Base-by-base conservation (phyloP, 2,113 vertebrate species). In the Siniperca chuatsi region DNA sequence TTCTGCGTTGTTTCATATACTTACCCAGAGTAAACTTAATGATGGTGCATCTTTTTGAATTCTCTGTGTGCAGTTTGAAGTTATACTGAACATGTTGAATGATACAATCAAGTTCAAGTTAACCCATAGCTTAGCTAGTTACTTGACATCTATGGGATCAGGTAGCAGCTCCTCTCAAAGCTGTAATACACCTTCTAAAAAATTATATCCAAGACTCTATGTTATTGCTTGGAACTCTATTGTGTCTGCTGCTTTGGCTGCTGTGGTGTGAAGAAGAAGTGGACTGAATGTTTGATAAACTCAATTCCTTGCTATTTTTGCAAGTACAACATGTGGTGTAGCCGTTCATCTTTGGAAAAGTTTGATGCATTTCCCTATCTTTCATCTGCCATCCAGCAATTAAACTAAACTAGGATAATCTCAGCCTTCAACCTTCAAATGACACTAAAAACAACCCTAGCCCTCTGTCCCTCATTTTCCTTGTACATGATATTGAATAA, bases 401-500 rank as follows among this genome's bases (percentile, higher is more conserved):
- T 57, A 8, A 44, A 20, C n/a, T 33, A 33, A 67, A 3, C 6
- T 42, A 44, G 54, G 37, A 37, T 55, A 29, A 50, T 50, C 12
- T 69, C 4, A 69, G 8, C 8, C 25, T 37, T 68, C 1, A 4
- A 20, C 35, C 37, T 50, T 65, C 10, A 57, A 62, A 23, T 20
- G 23, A 18, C 40, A 60, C 7, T 18, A 13, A 21, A 46, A 42
- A 29, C 20, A 42, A 8, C 33, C 42, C 13, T 6, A 23, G 40
- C 4, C 46, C 52, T 11, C 50, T 42, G 15, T 55, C 54, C 61
- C 61, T 35, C 54, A 13, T 46, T 58, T 42, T 71, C 15, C 29
- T 66, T 83, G 16, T 70, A 60, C 6, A 52, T 48, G 8, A 13
- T 48, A 67, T 29, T 69, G 46, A 75, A 67, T 46, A 69, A 46